These are phyloP conservation scores for Sparus aurata DNA, from an alignment of 2,797 vertebrate genomes.

Conservation along the genomic window DNA sequence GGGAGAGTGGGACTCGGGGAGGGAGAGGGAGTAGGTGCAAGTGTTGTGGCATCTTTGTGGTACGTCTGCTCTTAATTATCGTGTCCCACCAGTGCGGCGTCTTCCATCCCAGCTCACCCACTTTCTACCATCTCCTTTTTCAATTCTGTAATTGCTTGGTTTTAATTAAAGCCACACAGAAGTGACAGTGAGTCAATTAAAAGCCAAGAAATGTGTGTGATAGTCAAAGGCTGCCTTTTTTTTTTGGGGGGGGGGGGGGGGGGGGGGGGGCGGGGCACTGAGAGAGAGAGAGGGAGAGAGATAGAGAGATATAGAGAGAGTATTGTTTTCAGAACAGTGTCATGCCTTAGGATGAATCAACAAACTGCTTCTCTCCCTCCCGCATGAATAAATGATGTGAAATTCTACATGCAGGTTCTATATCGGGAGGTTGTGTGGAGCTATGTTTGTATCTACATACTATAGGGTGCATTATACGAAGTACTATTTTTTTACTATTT, in stretches of 20 bases:
- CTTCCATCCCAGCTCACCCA: constrained; percentile 69
- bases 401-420: constrained; percentile 46
- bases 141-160: constrained; percentile 84
- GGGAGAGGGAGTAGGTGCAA: constrained; percentile 62
- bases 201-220: constrained; percentile 67
- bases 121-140: constrained; percentile 76
- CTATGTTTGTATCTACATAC: constrained; percentile 17
- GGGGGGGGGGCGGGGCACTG: no score
- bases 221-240: constrained; percentile 52
- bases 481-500: no score
- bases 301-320: neutral
- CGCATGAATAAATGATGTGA: constrained; percentile 66
- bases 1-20: constrained; percentile 81
- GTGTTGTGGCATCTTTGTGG: constrained; percentile 72
- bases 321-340: constrained; percentile 21
- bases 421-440: constrained; percentile 29
- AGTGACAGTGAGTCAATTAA: constrained; percentile 81
- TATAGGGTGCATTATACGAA: constrained; percentile 35
- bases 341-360: constrained; percentile 46
- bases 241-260: neutral
- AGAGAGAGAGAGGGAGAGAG: neutral
- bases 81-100: constrained; percentile 57
- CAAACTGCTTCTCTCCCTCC: constrained; percentile 40
- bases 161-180: constrained; percentile 86
- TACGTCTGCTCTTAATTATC: constrained; percentile 81